Evolutionary conservation across 2,113 vertebrate genomes (phyloP).

Genomic region (Apus apus): DNA sequence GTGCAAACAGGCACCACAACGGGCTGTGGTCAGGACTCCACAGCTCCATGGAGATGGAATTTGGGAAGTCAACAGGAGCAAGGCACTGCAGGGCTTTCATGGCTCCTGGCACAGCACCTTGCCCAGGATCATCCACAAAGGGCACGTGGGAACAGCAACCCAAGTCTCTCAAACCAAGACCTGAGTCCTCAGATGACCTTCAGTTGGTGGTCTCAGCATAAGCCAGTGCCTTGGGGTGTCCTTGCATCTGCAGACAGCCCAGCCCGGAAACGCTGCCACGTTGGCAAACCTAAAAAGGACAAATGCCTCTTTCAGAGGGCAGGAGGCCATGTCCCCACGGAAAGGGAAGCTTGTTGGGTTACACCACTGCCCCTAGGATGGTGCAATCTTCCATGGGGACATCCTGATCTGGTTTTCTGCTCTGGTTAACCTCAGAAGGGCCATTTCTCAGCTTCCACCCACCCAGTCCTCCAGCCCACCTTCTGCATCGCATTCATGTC

Average conservation of each 20-base stretch:
- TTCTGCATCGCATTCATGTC: not conserved
- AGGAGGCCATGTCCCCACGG: not conserved
- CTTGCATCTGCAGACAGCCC: not conserved
- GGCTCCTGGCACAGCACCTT: not conserved
- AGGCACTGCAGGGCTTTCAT: fast-evolving
- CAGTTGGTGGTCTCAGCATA: not conserved
- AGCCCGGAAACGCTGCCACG: fast-evolving
- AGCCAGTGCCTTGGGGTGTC: fast-evolving
- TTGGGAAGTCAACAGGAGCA: not conserved
- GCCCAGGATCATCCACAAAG: not conserved
- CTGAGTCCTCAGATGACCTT: not conserved
- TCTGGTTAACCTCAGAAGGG: not conserved
- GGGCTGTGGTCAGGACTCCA: not conserved
- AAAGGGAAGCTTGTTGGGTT: not conserved
- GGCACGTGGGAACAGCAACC: fast-evolving
- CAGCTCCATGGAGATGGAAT: not conserved
- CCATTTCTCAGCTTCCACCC: not conserved
- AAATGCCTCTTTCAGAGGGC: not conserved
- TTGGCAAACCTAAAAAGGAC: not conserved
- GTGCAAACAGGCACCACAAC: fast-evolving
- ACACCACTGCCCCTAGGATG: not conserved
- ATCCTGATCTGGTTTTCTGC: not conserved
- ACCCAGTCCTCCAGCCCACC: not conserved
- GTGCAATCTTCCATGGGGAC: not conserved
- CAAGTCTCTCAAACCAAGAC: not conserved